Percentiles rank a stretch among this genome's conserved stretches.
phyloP scores from a whole-genome alignment of 2,113 vertebrate species.

The Recurvirostra avosetta region DNA sequence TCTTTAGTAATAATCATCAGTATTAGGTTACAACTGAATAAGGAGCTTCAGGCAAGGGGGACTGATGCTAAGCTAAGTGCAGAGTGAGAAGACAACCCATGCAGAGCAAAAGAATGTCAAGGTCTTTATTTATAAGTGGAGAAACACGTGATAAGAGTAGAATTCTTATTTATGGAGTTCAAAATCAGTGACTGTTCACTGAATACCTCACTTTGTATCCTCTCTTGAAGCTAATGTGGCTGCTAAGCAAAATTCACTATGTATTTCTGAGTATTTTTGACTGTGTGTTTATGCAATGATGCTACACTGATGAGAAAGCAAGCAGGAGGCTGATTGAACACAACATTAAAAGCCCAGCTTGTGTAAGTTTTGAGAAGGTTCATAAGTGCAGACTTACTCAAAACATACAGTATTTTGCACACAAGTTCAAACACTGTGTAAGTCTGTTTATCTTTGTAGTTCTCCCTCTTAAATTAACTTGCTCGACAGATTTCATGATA shows the following conservation, averaged over 20 bases:
- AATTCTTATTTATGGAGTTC: not conserved
- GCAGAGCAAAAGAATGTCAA: not conserved
- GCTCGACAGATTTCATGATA: not conserved
- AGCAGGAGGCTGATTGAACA: not conserved
- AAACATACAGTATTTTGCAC: not conserved
- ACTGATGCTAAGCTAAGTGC: not conserved
- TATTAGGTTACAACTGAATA: not conserved
- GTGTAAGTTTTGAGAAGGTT: not conserved
- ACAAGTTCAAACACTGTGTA: not conserved
- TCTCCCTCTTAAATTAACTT: not conserved
- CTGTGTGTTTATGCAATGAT: not conserved
- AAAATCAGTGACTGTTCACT: not conserved
- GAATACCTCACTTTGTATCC: not conserved
- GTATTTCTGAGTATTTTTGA: not conserved
- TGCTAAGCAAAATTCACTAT: not conserved
- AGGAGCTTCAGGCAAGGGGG: not conserved
- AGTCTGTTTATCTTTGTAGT: not conserved
- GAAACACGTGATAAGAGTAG: not conserved
- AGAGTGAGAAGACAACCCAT: not conserved
- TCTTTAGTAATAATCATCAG: not conserved
- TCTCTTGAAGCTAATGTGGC: not conserved
- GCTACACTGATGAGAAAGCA: not conserved
- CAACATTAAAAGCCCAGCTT: not conserved
- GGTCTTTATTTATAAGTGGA: not conserved
- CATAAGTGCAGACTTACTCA: not conserved